Base-by-base conservation (phyloP, 2,797 vertebrate species). In the Melanotaenia nigrans region DNA sequence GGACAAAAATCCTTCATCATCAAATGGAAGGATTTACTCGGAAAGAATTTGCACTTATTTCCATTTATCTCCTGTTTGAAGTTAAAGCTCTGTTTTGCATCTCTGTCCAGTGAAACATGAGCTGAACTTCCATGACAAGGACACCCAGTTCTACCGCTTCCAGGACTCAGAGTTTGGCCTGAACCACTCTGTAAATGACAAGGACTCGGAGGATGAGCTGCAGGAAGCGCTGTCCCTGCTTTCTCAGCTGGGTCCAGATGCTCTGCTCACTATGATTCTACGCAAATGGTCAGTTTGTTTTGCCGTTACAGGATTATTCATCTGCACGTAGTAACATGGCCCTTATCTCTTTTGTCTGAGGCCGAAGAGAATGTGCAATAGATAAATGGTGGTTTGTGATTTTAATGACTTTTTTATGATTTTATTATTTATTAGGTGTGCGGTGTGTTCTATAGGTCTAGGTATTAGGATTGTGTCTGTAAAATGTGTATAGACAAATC, bases 91-190 rank as follows among this genome's bases (percentile, higher is more conserved):
- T 77, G n/a, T 81, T 16, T 69, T 79, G 24, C 63, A 65, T 51
- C 53, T 77, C 59, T 55, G 42, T 84, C 9, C 87, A 99, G 97
- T 97, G 77, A 96, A 95, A 92, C 96, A 96, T 2, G 97, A 98
- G 88, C 88, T 96, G 89, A 96, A 97, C 89, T 98, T 99, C 90
- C 95, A 95, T 61, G 97, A 99, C 89, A 96, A 95, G 85, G 96
- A 98, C 16, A 91, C 95, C 4, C 96, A 98, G 73, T 98, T 99
- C 84, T 99, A 97, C 60, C 96, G 96, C 33, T 97, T 99, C 56
- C 89, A 93, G 0, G 95, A 95, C 72, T 83, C 90, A 0, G 94
- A 97, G 75, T 90, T 87, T 35, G 84, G 87, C 61, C 79, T 89
- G 2, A 95, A 92, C 84, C 76, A 90, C 3, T n/a, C 68, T 0